Conservation (phyloP, 2,888 invertebrate species). For the Elysia crispata region DNA sequence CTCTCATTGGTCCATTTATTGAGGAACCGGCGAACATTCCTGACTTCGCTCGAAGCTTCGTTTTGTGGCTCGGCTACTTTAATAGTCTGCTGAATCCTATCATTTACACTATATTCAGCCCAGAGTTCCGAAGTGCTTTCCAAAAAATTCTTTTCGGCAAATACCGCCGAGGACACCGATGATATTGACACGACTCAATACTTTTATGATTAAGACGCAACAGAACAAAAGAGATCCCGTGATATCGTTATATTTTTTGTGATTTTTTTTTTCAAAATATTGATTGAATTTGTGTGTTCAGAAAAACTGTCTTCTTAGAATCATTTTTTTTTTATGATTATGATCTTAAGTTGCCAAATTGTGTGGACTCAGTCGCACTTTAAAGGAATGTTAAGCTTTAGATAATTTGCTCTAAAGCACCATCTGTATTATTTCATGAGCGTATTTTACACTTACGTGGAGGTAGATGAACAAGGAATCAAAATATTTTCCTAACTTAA, state of each 20-base stretch:
- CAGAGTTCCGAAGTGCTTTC: constrained; percentile 93
- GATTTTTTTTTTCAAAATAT: background rate
- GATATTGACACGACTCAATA: background rate
- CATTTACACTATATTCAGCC: constrained; percentile 95
- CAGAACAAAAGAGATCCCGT: background rate
- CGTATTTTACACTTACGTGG: too few relatives aligned
- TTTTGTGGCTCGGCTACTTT: constrained; percentile 92
- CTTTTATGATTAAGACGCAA: background rate
- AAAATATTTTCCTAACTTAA: too few relatives aligned
- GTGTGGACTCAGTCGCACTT: background rate
- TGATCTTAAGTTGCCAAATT: background rate
- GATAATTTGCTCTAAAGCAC: too few relatives aligned
- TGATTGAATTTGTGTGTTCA: background rate
- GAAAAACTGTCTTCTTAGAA: background rate
- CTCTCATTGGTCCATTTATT: constrained; percentile 89
- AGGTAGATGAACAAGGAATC: too few relatives aligned
- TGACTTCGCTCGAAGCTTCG: constrained; percentile 74
- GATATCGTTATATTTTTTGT: background rate
- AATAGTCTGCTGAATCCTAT: constrained; percentile 95
- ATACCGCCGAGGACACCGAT: constrained; percentile 56
- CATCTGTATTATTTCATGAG: too few relatives aligned
- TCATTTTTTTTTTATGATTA: background rate
- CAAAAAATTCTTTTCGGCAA: constrained; percentile 84
- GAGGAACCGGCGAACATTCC: constrained; percentile 80
- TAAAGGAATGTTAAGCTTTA: too few relatives aligned